Conservation (phyloP, 2,797 vertebrate species). For the Chrosomus eos region DNA sequence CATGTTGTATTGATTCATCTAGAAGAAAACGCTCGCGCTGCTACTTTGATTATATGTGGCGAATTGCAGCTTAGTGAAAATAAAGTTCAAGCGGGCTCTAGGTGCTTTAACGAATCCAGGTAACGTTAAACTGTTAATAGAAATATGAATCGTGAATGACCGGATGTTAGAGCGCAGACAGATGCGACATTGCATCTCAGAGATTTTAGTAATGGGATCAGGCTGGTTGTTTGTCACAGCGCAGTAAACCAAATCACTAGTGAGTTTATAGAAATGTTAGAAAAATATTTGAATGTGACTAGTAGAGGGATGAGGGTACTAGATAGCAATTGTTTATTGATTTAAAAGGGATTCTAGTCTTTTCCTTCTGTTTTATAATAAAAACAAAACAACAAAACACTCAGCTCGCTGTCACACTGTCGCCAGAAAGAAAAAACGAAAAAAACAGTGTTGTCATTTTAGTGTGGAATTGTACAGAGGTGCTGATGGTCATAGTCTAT, state of each 20-base stretch:
- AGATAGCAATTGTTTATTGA: neutral
- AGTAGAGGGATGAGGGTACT: neutral
- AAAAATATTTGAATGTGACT: neutral
- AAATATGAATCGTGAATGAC: neutral
- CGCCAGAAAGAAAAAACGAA: neutral
- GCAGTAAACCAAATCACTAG: neutral
- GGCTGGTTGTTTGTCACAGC: neutral
- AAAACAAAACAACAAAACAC: neutral
- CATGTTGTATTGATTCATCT: slow-evolving; percentile 47
- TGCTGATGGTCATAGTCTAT: neutral
- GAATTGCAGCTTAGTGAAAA: neutral
- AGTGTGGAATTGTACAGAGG: neutral
- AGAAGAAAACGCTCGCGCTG: slow-evolving; percentile 41
- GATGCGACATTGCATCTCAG: slow-evolving; percentile 10
- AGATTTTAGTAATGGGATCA: neutral
- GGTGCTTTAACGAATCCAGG: neutral
- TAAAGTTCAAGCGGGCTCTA: neutral
- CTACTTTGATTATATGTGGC: slow-evolving; percentile 22
- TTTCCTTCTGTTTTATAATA: neutral
- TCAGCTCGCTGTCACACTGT: neutral
- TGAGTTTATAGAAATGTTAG: neutral
- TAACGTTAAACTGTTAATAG: neutral
- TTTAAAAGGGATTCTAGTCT: neutral
- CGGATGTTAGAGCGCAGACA: slow-evolving; percentile 1
- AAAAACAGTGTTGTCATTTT: neutral